A percentile compares a stretch with the other conserved stretches of the same genome.
These are phyloP conservation scores for Caracal caracal DNA, from an alignment of 2,113 vertebrate species.

Conservation along the genomic window DNA sequence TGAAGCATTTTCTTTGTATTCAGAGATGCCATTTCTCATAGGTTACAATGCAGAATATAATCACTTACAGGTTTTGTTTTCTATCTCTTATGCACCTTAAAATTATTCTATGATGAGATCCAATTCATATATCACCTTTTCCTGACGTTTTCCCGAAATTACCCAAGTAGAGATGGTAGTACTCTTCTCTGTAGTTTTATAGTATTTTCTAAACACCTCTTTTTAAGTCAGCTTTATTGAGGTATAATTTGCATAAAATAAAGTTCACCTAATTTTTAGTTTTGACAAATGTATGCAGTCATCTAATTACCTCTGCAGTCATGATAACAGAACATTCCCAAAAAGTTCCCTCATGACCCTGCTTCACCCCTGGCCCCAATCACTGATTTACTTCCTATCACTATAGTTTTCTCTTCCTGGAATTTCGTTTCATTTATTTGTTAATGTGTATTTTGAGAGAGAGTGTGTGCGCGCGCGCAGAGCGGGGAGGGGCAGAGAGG, in stretches of 20 bases:
- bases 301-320: background rate
- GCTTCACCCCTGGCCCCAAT: background rate
- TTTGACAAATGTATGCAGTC: background rate
- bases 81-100: background rate
- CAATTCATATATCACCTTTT: background rate
- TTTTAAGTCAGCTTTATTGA: background rate
- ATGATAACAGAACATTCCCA: background rate
- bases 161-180: background rate
- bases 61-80: background rate
- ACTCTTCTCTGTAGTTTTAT: background rate
- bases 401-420: background rate
- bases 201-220: background rate
- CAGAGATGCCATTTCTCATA: background rate
- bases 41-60: background rate
- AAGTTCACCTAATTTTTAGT: background rate
- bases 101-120: background rate
- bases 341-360: background rate
- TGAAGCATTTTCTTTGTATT: slow-evolving; percentile 50
- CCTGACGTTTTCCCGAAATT: background rate
- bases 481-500: too few relatives aligned
- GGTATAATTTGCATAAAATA: background rate
- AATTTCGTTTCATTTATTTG: background rate
- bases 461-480: too few relatives aligned
- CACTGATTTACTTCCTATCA: background rate
- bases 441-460: too few relatives aligned